A percentile compares a stretch with the other conserved stretches of the same genome.
These are phyloP conservation scores for Dolichallabes microphthalmus DNA, from an alignment of 2,113 vertebrate genomes.

Conservation along the genomic window DNA sequence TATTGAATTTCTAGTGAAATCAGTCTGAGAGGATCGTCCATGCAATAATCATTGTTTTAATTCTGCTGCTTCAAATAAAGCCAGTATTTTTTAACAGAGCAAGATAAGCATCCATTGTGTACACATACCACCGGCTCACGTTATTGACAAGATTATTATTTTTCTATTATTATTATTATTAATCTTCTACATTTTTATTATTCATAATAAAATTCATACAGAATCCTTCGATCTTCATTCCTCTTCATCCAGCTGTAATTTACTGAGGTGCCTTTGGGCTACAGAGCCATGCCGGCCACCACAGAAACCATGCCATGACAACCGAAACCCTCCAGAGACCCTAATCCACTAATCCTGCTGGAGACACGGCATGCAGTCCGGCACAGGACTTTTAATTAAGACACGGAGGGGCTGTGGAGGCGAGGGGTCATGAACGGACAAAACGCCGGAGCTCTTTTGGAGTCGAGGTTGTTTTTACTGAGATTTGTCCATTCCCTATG, in stretches of 20 bases:
- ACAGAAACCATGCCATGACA: slow-evolving; percentile 84
- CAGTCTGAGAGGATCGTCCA: slow-evolving; percentile 73
- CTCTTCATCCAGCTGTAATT: slow-evolving; percentile 43
- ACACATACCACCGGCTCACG: neutral
- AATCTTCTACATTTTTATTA: slow-evolving; percentile 9
- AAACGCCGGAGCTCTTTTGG: slow-evolving; percentile 15
- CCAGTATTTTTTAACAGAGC: neutral
- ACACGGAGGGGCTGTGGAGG: slow-evolving; percentile 59
- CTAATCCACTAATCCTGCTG: slow-evolving; percentile 98
- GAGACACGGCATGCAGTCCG: slow-evolving; percentile 86
- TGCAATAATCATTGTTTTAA: slow-evolving; percentile 90
- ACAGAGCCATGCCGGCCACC: slow-evolving; percentile 81
- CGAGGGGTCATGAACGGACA: slow-evolving; percentile 61
- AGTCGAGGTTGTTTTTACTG: slow-evolving; percentile 31
- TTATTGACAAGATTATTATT: neutral
- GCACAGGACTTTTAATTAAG: slow-evolving; percentile 97
- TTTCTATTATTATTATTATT: slow-evolving; percentile 54
- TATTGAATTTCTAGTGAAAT: slow-evolving; percentile 72
- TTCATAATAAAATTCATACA: slow-evolving; percentile 2
- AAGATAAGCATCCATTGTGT: neutral
- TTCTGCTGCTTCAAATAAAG: slow-evolving; percentile 41
- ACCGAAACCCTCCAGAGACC: slow-evolving; percentile 84
- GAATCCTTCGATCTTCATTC: slow-evolving; percentile 38
- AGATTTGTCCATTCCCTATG: slow-evolving; percentile 36
- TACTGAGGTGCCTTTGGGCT: slow-evolving; percentile 81